Conservation (phyloP, 2,888 invertebrate species). For the Xestia ashworthii region DNA sequence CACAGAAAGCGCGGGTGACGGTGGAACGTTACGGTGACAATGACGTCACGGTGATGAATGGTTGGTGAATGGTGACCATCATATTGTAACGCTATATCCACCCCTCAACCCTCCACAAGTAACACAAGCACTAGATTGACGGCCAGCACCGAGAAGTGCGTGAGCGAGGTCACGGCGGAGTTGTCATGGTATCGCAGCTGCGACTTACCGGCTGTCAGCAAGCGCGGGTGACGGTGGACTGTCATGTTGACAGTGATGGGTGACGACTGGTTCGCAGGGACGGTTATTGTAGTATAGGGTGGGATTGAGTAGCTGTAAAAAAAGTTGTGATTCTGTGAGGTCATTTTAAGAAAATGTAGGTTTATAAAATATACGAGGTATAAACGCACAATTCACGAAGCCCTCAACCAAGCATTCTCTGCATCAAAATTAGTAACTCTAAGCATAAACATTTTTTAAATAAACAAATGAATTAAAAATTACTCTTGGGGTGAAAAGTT, state of each 20-base stretch:
- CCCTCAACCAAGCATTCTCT: no score
- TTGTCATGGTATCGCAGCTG: conserved; percentile 75
- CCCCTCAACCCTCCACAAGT: conserved; percentile 73
- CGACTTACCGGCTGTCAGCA: conserved; percentile 82
- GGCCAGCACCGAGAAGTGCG: conserved; percentile 76
- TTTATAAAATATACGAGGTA: not conserved
- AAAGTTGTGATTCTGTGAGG: not conserved
- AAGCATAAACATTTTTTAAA: no score
- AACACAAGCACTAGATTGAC: conserved; percentile 76
- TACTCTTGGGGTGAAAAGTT: no score
- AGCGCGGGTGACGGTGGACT: conserved; percentile 72
- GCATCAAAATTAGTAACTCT: no score
- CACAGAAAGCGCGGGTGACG: conserved; percentile 63
- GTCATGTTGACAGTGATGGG: conserved; percentile 74
- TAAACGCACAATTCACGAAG: no score
- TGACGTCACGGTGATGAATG: conserved; percentile 21
- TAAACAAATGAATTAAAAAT: no score
- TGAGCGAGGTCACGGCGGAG: conserved; percentile 75
- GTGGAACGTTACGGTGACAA: conserved; percentile 74
- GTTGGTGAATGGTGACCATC: not conserved
- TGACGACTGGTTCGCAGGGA: conserved; percentile 78
- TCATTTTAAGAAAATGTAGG: not conserved
- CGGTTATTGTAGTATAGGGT: conserved; percentile 67
- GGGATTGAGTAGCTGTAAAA: conserved; percentile 75
- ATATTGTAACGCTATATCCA: not conserved